Conservation (phyloP, 2,113 vertebrate species). For the Catharus fuscescens region DNA sequence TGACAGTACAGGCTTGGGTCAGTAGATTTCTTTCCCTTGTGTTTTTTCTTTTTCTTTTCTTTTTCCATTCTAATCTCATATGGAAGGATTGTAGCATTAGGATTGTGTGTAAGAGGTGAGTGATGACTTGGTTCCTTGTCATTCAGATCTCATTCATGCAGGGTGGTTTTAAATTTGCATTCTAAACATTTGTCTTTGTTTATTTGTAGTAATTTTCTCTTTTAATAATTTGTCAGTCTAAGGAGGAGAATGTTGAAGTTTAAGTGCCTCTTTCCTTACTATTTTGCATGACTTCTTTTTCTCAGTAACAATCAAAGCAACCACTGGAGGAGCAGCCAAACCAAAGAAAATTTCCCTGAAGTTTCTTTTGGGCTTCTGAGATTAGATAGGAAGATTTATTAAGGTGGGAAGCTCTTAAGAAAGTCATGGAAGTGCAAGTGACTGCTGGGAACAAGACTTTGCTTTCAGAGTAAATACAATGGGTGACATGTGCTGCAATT, state of each 20-base stretch:
- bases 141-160: background rate
- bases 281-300: background rate
- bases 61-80: background rate
- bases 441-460: background rate
- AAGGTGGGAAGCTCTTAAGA: background rate
- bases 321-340: background rate
- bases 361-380: background rate
- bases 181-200: background rate
- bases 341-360: background rate
- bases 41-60: too few species aligned
- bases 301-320: background rate
- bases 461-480: background rate
- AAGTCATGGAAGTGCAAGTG: background rate
- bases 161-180: background rate
- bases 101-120: too few species aligned
- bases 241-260: background rate
- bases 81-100: background rate
- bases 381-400: background rate
- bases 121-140: background rate
- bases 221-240: background rate
- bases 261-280: background rate
- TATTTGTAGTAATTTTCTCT: background rate
- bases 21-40: background rate
- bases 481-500: background rate
- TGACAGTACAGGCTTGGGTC: background rate